These are phyloP conservation scores for Myopa tessellatipennis DNA, from an alignment of 2,888 invertebrate species.

Conservation along the genomic window DNA sequence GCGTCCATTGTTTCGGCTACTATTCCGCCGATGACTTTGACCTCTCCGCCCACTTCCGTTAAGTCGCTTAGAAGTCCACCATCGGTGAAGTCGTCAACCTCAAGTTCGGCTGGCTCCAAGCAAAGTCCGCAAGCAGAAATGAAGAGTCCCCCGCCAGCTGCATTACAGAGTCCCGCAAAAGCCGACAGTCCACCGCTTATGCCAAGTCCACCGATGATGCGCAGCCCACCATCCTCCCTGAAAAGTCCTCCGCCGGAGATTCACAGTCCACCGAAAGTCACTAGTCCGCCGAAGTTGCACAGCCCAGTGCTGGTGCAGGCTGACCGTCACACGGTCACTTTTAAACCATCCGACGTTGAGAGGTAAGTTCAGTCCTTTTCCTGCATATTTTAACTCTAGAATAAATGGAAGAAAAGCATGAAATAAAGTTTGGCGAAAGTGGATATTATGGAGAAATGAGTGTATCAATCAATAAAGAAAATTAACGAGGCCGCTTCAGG, in stretches of 20 bases:
- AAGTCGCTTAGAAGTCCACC: constrained; percentile 57
- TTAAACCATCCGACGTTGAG: background rate
- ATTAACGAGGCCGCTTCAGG: background rate
- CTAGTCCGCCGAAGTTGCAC: constrained; percentile 61
- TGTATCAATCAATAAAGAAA: background rate
- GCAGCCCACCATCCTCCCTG: constrained; percentile 58
- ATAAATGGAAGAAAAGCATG: background rate
- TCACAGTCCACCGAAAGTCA: constrained; percentile 61
- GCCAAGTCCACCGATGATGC: constrained; percentile 63
- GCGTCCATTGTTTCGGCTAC: constrained; percentile 47
- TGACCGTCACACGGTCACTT: constrained; percentile 47
- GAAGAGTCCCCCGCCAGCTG: constrained; percentile 42
- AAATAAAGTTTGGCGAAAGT: background rate
- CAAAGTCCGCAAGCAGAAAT: constrained; percentile 40
- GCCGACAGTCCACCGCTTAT: constrained; percentile 60
- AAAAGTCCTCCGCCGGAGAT: constrained; percentile 58
- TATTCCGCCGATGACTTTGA: constrained; percentile 43
- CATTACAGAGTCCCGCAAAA: constrained; percentile 57
- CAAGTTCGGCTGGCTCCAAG: constrained; percentile 44
- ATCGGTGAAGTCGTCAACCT: constrained; percentile 49
- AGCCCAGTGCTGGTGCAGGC: constrained; percentile 56
- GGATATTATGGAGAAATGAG: background rate
- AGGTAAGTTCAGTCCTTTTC: constrained; percentile 2
- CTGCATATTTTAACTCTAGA: background rate
- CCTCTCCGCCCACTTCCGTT: constrained; percentile 59